Evolutionary conservation across 2,797 vertebrate genomes (phyloP).

Genomic region (Rhadinocentrus ornatus): DNA sequence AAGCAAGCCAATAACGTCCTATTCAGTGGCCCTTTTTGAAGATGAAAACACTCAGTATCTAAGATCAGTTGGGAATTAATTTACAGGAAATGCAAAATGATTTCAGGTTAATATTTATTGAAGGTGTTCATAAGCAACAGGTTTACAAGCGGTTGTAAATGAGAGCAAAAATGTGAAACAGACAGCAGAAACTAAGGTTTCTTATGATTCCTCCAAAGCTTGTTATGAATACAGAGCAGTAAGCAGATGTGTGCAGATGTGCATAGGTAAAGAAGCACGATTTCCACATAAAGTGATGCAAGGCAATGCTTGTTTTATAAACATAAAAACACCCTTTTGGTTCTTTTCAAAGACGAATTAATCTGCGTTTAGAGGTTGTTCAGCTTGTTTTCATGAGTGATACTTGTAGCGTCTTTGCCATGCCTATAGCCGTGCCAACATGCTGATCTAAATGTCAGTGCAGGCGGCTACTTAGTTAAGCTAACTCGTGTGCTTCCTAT

Average conservation of each 20-base stretch:
- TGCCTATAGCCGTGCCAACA: background rate
- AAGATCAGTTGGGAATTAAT: background rate
- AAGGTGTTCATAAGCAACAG: background rate
- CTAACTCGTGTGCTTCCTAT: background rate
- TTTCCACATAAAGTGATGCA: background rate
- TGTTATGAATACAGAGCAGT: background rate
- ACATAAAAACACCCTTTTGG: background rate
- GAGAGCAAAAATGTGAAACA: background rate
- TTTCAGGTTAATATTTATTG: no score
- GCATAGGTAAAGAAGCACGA: no score
- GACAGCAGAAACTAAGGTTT: background rate
- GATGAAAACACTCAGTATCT: background rate
- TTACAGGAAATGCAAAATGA: background rate
- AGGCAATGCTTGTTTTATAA: background rate
- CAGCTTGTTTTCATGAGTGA: background rate
- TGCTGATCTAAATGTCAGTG: background rate
- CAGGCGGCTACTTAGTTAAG: background rate
- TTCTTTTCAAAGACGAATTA: background rate
- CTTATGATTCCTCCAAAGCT: background rate
- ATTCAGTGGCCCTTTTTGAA: background rate
- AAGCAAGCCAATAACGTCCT: background rate
- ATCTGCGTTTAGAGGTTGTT: background rate
- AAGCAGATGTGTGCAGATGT: no score
- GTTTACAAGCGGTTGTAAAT: background rate
- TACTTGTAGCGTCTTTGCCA: background rate